Evolutionary conservation across 2,888 invertebrate species (phyloP).

Genomic region (Hemithea aestivaria): DNA sequence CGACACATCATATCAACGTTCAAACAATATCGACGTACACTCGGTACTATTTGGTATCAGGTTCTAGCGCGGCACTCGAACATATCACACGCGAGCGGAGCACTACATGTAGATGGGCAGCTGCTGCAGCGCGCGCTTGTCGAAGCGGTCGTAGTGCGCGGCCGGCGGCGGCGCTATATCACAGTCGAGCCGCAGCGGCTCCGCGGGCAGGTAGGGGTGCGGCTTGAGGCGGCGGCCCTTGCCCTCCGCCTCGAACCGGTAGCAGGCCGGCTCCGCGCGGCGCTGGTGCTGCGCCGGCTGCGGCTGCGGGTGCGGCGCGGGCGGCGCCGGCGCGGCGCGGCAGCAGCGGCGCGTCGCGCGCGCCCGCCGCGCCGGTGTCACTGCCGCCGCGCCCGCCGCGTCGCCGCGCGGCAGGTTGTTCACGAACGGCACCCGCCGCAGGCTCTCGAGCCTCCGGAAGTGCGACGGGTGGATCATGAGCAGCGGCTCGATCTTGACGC

Average conservation of each 20-base stretch:
- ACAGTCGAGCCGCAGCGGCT: constrained; percentile 53
- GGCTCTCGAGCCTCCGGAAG: constrained; percentile 91
- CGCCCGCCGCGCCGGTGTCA: constrained; percentile 40
- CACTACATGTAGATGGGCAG: constrained; percentile 74
- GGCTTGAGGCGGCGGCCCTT: constrained; percentile 51
- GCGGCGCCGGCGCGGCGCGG: constrained; percentile 40
- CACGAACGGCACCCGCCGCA: constrained; percentile 89
- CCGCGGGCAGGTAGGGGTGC: constrained; percentile 52
- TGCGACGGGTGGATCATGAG: constrained; percentile 95
- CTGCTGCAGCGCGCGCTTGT: constrained; percentile 74
- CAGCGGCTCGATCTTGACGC: constrained; percentile 89
- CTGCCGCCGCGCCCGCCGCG: constrained; percentile 32
- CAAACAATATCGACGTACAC: constrained; percentile 70
- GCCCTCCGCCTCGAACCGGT: constrained; percentile 51
- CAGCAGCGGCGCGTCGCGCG: constrained; percentile 45
- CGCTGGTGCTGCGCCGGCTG: constrained; percentile 31
- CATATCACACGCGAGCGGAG: constrained; percentile 61
- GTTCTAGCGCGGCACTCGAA: constrained; percentile 46
- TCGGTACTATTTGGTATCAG: constrained; percentile 72
- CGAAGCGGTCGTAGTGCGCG: constrained; percentile 69
- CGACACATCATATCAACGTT: constrained; percentile 66
- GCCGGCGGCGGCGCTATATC: constrained; percentile 62
- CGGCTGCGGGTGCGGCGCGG: constrained; percentile 36
- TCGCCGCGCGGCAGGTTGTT: constrained; percentile 87
- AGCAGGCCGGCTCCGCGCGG: constrained; percentile 38